Percentiles rank a stretch among this genome's conserved stretches.
Evolutionary conservation across 2,888 invertebrate species (phyloP).

Genomic region (Perithous albicinctus): DNA sequence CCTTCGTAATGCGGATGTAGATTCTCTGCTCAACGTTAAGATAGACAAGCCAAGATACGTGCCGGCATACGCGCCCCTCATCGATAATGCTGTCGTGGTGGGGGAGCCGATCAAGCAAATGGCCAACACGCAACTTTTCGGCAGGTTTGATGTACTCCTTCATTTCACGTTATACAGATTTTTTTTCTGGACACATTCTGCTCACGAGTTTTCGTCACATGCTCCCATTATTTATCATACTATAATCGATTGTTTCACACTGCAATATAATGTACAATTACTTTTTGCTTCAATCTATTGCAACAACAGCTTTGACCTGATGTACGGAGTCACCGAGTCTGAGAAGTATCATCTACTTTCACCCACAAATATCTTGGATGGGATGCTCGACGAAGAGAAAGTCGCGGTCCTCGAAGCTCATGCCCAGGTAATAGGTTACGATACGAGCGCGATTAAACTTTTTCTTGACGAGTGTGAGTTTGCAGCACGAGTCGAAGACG

Average conservation of each 20-base stretch:
- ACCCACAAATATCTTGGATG: constrained; percentile 90
- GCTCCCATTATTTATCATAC: constrained; percentile 10
- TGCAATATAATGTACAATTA: neutral
- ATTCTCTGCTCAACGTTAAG: constrained; percentile 79
- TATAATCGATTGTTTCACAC: neutral
- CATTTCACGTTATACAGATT: neutral
- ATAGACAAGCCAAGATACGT: constrained; percentile 89
- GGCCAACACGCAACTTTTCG: constrained; percentile 90
- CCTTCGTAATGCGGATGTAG: constrained; percentile 84
- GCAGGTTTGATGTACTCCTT: constrained; percentile 86
- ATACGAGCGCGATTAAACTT: no score
- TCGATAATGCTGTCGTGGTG: constrained; percentile 94
- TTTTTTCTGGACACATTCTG: neutral
- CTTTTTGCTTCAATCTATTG: constrained; percentile 45
- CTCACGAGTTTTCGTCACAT: neutral
- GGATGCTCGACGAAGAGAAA: constrained; percentile 91
- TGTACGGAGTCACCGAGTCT: constrained; percentile 94
- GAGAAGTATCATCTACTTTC: constrained; percentile 93
- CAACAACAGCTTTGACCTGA: constrained; percentile 90
- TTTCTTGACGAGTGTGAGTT: no score
- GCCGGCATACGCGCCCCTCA: constrained; percentile 94
- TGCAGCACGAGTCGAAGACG: no score
- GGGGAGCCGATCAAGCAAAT: constrained; percentile 92
- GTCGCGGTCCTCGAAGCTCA: constrained; percentile 92
- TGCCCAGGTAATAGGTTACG: constrained; percentile 87